A percentile compares a stretch with the other conserved stretches of the same genome.
phyloP scores from a whole-genome alignment of 2,797 vertebrate genomes.

The Prionace glauca region DNA sequence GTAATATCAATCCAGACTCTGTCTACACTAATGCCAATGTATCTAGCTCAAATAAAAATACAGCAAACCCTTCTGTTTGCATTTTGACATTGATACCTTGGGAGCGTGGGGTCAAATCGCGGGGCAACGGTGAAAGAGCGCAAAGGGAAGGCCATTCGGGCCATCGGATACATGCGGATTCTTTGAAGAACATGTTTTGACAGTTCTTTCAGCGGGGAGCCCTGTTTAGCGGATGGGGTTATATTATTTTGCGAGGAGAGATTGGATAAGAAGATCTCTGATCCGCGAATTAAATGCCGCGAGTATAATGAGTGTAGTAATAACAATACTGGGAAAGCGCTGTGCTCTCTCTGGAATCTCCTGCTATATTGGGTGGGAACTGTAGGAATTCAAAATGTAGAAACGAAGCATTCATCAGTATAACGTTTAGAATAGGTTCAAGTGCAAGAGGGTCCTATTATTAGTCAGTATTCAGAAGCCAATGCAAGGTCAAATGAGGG shows the following conservation, averaged over 20 bases:
- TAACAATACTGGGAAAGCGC: background rate
- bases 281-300: background rate
- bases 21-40: background rate
- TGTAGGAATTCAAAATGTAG: background rate
- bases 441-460: conserved; percentile 8
- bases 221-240: background rate
- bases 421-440: background rate
- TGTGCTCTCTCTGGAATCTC: background rate
- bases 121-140: background rate
- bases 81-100: background rate
- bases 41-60: background rate
- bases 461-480: background rate
- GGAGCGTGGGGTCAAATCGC: too few species aligned
- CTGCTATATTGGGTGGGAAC: background rate
- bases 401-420: background rate
- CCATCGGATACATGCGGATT: background rate
- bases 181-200: background rate
- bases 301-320: background rate
- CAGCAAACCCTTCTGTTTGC: background rate
- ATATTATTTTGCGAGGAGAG: background rate
- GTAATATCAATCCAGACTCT: background rate
- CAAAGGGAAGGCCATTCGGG: background rate
- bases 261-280: too few species aligned
- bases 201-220: background rate
- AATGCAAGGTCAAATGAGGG: background rate